phyloP scores from a whole-genome alignment of 2,888 invertebrate species.

The Cryptocheilus praepositus region DNA sequence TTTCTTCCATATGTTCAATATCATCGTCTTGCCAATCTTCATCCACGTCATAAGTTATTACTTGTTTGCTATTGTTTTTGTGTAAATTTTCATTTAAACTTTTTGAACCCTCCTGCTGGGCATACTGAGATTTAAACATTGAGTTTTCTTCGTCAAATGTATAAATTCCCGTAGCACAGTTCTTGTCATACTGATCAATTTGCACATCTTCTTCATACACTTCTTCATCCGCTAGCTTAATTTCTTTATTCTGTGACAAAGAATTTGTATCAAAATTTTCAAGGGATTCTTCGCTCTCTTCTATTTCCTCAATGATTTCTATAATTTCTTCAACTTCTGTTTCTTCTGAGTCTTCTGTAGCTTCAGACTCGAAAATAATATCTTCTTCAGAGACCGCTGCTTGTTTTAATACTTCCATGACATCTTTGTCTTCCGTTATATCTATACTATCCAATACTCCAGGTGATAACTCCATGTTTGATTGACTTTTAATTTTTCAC shows the following conservation, averaged over 20 bases:
- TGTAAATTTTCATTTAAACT: constrained; percentile 13
- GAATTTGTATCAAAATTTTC: constrained; percentile 10
- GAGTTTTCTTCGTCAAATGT: constrained; percentile 34
- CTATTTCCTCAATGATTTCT: constrained; percentile 69
- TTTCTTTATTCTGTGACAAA: constrained; percentile 3
- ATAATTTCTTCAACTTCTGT: constrained; percentile 68
- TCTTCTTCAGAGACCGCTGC: constrained; percentile 57
- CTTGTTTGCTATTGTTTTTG: constrained; percentile 46
- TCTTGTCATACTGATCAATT: constrained; percentile 22
- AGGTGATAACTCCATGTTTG: constrained; percentile 46
- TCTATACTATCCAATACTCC: constrained; percentile 46
- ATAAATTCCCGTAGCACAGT: constrained; percentile 36
- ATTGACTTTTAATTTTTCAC: not conserved
- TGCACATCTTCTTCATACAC: constrained; percentile 14
- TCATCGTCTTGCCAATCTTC: constrained; percentile 73
- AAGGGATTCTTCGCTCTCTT: constrained; percentile 42
- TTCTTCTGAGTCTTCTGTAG: constrained; percentile 54
- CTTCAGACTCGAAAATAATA: constrained; percentile 62
- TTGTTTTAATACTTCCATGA: constrained; percentile 60
- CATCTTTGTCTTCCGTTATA: constrained; percentile 45
- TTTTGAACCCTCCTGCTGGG: constrained; percentile 21
- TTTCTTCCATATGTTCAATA: constrained; percentile 39
- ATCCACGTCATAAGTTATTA: constrained; percentile 66
- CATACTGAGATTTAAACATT: constrained; percentile 14
- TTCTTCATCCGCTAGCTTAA: constrained; percentile 9